A percentile compares a stretch with the other conserved stretches of the same genome.
These are phyloP conservation scores for Hestina assimilis DNA, from an alignment of 1,140 invertebrate species.

Conservation along the genomic window DNA sequence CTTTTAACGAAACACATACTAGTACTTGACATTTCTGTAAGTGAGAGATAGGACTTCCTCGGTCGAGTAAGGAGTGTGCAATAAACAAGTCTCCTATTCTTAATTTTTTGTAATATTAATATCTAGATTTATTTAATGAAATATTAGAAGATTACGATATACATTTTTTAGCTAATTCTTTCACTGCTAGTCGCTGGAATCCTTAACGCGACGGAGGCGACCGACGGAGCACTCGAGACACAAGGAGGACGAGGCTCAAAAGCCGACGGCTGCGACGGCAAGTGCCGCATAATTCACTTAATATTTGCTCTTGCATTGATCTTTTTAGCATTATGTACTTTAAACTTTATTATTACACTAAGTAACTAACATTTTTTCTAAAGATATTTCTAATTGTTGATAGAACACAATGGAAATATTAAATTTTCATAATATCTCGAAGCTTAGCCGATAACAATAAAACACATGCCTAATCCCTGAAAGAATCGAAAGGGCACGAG, in stretches of 20 bases:
- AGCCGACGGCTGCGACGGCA: not conserved
- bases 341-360: not conserved
- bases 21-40: too few species aligned
- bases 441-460: slow-evolving; percentile 26
- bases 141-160: not conserved
- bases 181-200: not conserved
- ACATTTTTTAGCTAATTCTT: not conserved
- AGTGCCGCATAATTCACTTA: not conserved
- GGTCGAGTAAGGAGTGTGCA: too few species aligned
- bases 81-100: too few species aligned
- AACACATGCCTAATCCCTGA: slow-evolving; percentile 33
- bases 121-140: too few species aligned
- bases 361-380: not conserved
- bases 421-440: slow-evolving; percentile 1
- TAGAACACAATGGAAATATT: not conserved
- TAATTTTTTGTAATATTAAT: too few species aligned
- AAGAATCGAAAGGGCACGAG: slow-evolving; percentile 46
- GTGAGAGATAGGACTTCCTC: too few species aligned
- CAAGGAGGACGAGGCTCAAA: not conserved
- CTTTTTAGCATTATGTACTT: not conserved
- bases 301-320: not conserved
- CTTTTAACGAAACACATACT: too few species aligned
- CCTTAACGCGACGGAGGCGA: not conserved
- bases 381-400: too few species aligned
- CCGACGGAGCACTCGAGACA: not conserved